These are phyloP conservation scores for Laodelphax striatellus DNA, from an alignment of 1,140 invertebrate genomes.

Conservation along the genomic window DNA sequence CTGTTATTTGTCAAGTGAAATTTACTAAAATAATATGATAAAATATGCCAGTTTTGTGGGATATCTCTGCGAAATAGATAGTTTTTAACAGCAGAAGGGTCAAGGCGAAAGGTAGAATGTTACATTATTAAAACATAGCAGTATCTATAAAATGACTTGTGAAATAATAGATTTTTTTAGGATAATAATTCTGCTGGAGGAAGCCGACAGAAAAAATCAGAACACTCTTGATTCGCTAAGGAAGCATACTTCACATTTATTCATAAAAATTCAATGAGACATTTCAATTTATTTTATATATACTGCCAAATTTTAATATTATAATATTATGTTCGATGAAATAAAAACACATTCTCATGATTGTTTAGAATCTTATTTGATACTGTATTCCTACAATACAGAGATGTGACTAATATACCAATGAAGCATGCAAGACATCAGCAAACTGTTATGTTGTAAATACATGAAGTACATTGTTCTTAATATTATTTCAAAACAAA, in stretches of 20 bases:
- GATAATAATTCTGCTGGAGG: not conserved
- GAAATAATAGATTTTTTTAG: not conserved
- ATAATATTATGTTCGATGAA: not conserved
- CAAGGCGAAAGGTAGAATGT: no score
- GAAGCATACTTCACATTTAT: not conserved
- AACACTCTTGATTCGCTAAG: not conserved
- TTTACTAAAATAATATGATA: no score
- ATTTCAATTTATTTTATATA: not conserved
- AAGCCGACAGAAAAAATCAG: not conserved
- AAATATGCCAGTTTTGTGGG: no score
- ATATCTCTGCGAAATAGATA: no score
- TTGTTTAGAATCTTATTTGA: conserved; percentile 26
- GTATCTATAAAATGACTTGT: not conserved
- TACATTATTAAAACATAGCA: not conserved
- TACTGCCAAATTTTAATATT: conserved; percentile 3
- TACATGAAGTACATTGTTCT: conserved; percentile 25
- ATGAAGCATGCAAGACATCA: conserved; percentile 28
- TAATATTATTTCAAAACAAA: conserved; percentile 25
- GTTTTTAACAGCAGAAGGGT: no score
- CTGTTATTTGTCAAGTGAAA: no score
- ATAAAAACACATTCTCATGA: conserved; percentile 22
- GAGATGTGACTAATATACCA: conserved; percentile 28
- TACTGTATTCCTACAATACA: conserved; percentile 29
- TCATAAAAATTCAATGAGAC: not conserved
- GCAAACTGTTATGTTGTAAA: conserved; percentile 26